Evolutionary conservation across 2,797 vertebrate genomes (phyloP), one percentile per base, ranked within the genome.

Genomic region (Uromys caudimaculatus): DNA sequence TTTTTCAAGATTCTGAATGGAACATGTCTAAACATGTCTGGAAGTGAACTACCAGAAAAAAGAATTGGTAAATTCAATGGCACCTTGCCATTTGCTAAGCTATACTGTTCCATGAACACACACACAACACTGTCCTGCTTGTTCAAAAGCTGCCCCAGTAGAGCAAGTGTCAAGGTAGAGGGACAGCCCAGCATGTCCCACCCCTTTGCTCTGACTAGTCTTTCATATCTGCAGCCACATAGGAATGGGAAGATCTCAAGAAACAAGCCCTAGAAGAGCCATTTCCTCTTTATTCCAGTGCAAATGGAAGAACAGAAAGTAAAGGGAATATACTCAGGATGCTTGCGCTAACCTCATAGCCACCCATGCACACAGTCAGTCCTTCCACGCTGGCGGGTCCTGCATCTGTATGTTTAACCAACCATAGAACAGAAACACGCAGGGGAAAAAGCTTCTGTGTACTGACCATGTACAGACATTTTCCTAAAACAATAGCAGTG

Each of bases 1-100:
- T 93, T 93, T 77, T 60, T 75, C 41, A 44, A 91, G 78, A 91
- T 56, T 76, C 67, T 3, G 5, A 44, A 73, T 9, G 35, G 89
- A n/a, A 95, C 58, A 24, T 21, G 17, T 86, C 85, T 54, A 19
- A 76, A 75, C 4, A 0, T 44, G 44, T 44, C 44, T 52, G 52
- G 83, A 79, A 86, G n/a, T 52, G 60, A 73, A 64, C n/a, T 4
- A 77, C 24, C 8, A 91, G 52, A 27, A 19, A 17, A 73, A 88
- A 24, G 75, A 76, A 75, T 9, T 1, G 5, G 38, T 12, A 78
- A 62, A 32, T 24, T 73, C 3, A 23, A 47, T 0, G 1, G 58
- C 23, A 6, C 32, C 54, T 47, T 12, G 16, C 52, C 41, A 24
- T 47, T 58, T 12, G 24, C 10, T n/a, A 79, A 0, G 4, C 12